Base-by-base conservation (phyloP, 1,140 invertebrate genomes). In the Semibalanus balanoides region DNA sequence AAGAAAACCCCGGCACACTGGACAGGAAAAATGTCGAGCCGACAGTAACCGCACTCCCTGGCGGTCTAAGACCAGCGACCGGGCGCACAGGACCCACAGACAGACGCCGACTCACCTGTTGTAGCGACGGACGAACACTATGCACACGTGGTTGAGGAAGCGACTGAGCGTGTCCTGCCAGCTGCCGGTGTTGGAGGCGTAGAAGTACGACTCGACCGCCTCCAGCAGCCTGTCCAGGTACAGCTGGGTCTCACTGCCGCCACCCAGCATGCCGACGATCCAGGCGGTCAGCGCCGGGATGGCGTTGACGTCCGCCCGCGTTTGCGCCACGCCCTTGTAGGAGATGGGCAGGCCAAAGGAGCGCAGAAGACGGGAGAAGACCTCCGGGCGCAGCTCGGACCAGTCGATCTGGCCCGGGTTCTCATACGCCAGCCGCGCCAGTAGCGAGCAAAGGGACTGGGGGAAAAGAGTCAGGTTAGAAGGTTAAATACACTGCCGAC, bases 351-450 rank as follows among this genome's bases (percentile, higher is more conserved):
- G 85, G 81, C 91, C 90, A 74, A 96, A 88, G 74, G 87, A 88
- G 74, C 90, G 86, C 70, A 94, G 82, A 79, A 97, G 89, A 79
- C 90, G 87, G 7, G 89, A 90, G 82, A 94, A 96, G 85, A 97
- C 92, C 76, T 90, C 84, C 0, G 92, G 89, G 43, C 94, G 86
- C 81, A 93, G 87, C 0, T 91, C 91, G 77, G 90, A 88, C 94
- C 94, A 98, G 80, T 97, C 89, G 75, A 97, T 90, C 70, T 90
- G 89, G 0, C 95, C 94, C 76, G 94, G 89, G 82, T 91, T 93
- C 77, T 88, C 85, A 76, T 85, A 85, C 0, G 93, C 90, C 11
- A 95, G 82, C 76, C 88, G 87, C 0, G 91, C 86, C 82, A 96
- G 90, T 51, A 95, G 82, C 76, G 85, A 86, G 82, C 93, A 88